These are phyloP conservation scores for Parnassius apollo DNA, from an alignment of 2,888 invertebrate species.

Conservation along the genomic window DNA sequence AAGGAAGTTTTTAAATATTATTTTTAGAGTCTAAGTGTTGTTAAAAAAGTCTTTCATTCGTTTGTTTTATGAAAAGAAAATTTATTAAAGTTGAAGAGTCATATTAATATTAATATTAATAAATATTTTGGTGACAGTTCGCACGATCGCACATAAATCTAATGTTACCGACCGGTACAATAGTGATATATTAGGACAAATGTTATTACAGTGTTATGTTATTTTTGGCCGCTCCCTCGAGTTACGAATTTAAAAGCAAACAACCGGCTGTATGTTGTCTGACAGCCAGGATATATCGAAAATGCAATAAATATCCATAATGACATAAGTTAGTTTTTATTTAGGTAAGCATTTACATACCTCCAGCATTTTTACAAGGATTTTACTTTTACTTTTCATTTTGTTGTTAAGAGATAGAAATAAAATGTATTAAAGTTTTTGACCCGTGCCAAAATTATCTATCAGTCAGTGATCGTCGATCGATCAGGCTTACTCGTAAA, in stretches of 20 bases:
- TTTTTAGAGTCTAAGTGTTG: background rate
- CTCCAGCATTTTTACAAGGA: too few species aligned
- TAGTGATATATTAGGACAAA: conserved; percentile 75
- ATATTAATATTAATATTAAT: conserved; percentile 11
- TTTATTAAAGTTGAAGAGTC: background rate
- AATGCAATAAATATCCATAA: conserved; percentile 12
- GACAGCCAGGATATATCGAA: conserved; percentile 20
- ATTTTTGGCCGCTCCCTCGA: conserved; percentile 64
- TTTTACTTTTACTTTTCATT: too few species aligned
- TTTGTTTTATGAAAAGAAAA: conserved; percentile 3
- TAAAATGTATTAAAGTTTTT: too few species aligned
- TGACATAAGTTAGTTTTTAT: background rate
- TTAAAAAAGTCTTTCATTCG: conserved; percentile 3
- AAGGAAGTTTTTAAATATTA: conserved; percentile 8
- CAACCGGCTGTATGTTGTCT: conserved; percentile 34
- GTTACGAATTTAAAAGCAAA: conserved; percentile 52
- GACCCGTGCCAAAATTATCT: too few species aligned
- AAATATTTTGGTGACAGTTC: conserved; percentile 53
- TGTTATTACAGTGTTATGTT: conserved; percentile 75
- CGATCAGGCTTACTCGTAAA: too few species aligned
- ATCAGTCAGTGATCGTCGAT: too few species aligned
- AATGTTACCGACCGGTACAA: conserved; percentile 64
- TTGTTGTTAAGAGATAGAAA: too few species aligned
- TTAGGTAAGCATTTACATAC: too few species aligned
- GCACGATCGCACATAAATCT: conserved; percentile 69